Conservation (phyloP, 2,888 invertebrate species). For the Phaonia tiefii region DNA sequence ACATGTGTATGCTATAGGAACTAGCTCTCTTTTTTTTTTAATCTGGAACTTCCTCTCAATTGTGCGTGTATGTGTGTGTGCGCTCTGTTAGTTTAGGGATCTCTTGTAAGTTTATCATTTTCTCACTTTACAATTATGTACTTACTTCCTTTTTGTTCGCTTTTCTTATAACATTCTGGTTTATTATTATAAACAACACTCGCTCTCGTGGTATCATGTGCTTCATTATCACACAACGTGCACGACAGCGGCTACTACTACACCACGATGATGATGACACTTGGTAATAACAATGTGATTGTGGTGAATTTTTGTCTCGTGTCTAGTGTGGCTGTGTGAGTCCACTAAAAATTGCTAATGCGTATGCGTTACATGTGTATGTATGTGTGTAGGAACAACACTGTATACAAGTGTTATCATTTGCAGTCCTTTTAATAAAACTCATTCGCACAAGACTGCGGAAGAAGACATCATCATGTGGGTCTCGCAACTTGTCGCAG, state of each 20-base stretch:
- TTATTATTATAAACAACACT: slow-evolving; percentile 5
- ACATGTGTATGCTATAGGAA: slow-evolving; percentile 48
- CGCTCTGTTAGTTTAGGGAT: slow-evolving; percentile 12
- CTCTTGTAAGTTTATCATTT: too few species aligned
- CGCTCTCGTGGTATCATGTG: slow-evolving; percentile 36
- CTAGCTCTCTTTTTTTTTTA: not conserved
- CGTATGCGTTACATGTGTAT: slow-evolving; percentile 1
- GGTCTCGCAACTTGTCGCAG: not conserved
- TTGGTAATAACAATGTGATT: not conserved
- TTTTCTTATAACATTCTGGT: slow-evolving; percentile 38
- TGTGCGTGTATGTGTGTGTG: not conserved
- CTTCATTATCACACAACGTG: slow-evolving; percentile 58
- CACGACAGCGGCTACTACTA: slow-evolving; percentile 11
- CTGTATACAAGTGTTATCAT: slow-evolving; percentile 31
- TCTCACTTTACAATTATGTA: slow-evolving; percentile 32
- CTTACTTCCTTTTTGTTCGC: slow-evolving; percentile 45
- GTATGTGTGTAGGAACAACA: slow-evolving; percentile 11
- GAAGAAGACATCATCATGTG: not conserved
- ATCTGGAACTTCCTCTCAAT: slow-evolving; percentile 2
- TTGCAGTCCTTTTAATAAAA: slow-evolving; percentile 41
- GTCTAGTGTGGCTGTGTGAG: not conserved
- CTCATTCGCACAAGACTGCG: slow-evolving; percentile 22
- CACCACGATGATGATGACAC: not conserved
- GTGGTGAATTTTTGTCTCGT: not conserved
- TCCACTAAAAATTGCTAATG: slow-evolving; percentile 12